Conservation (phyloP, 2,888 invertebrate species). For the Serrognathus titanus region DNA sequence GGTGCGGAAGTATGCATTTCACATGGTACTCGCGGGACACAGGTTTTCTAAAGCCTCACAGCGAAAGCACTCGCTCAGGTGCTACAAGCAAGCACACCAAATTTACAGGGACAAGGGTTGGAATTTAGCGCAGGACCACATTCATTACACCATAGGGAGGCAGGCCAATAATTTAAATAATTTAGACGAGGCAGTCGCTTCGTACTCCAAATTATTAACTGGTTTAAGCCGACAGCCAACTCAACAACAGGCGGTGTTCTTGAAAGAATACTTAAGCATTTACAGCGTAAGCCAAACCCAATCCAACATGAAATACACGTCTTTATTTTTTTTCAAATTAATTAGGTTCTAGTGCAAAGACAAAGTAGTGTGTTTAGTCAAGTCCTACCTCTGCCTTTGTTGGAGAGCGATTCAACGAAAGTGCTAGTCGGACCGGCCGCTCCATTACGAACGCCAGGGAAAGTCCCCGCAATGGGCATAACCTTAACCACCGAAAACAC, state of each 20-base stretch:
- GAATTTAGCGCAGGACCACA: constrained; percentile 93
- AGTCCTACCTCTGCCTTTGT: constrained; percentile 70
- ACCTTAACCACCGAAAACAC: constrained; percentile 41
- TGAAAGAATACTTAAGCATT: constrained; percentile 83
- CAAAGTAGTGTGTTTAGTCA: constrained; percentile 36
- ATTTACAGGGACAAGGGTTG: constrained; percentile 70
- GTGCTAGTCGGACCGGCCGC: constrained; percentile 65
- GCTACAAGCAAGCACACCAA: constrained; percentile 90
- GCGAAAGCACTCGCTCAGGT: constrained; percentile 85
- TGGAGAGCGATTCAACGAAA: constrained; percentile 65
- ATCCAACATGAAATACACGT: not conserved
- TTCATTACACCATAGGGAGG: constrained; percentile 89
- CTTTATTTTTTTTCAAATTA: no score
- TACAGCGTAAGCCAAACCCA: constrained; percentile 62
- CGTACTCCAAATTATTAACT: constrained; percentile 74
- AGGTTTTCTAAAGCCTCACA: constrained; percentile 91
- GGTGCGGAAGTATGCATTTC: constrained; percentile 92
- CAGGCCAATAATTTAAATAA: constrained; percentile 80
- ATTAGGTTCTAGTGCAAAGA: constrained; percentile 21
- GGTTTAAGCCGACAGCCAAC: constrained; percentile 68
- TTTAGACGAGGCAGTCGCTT: constrained; percentile 65
- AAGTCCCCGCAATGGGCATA: constrained; percentile 55
- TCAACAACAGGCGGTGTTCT: constrained; percentile 73
- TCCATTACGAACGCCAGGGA: constrained; percentile 56
- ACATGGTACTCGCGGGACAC: constrained; percentile 94